Evolutionary conservation across 2,888 invertebrate species (phyloP), one percentile per base, ranked within the genome.

Genomic region (Agriotes lineatus): DNA sequence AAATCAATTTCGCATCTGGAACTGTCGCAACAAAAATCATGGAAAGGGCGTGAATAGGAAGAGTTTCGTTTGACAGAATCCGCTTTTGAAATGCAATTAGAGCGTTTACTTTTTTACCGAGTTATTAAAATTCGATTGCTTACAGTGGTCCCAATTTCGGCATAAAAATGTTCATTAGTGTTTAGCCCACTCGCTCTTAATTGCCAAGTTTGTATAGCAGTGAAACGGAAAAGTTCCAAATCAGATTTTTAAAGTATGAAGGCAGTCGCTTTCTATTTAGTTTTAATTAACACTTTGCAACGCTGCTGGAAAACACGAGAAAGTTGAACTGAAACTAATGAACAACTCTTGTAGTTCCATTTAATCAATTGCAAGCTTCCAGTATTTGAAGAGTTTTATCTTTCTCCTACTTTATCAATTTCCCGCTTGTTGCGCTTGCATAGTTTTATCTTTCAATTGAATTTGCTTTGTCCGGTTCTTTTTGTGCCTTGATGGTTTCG

Each of bases 261-360:
- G 35, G 16, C 10, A 19, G 30, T 48, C 48, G 5, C 16, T 60
- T n/a, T 60, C 19, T 45, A 44, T 60, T 60, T 45, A 60, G 33
- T 52, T 62, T 62, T 52, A 62, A 62, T 62, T 62, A 62, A 62
- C 42, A 39, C 39, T 25, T 62, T 42, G 52, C 37, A 52, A 16
- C 39, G 39, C 6, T 18, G 14, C n/a, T 61, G 20, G 39, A 48
- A 42, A 16, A 50, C 37, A 62, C 39, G 45, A 48, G 60, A 39
- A 62, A 62, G 52, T 63, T 56, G 42, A 50, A 61, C 45, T 14
- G 56, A 56, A 63, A 56, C 61, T 59, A 59, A 59, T 45, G 59
- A 59, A 59, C 48, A 50, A 50, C 56, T 56, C 63, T 63, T 63
- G 45, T 54, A 63, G 56, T 63, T 63, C 35, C 56, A 63, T 63